Evolutionary conservation across 2,797 vertebrate species (phyloP).

Genomic region (Oreochromis mossambicus): DNA sequence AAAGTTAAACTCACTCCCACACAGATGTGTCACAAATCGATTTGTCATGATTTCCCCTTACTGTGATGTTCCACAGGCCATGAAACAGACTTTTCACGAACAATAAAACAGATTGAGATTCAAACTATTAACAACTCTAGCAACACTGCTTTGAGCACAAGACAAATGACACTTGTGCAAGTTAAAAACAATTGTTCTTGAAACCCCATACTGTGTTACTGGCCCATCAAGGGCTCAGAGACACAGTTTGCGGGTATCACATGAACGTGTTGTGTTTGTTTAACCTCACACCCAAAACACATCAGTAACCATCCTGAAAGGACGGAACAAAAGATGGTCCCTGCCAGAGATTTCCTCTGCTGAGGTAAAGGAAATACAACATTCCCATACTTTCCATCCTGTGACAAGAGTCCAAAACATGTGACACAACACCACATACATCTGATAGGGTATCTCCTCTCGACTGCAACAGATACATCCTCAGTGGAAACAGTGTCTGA

Average conservation of each 20-base stretch:
- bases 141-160: constrained; percentile 2
- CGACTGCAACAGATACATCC: constrained; percentile 62
- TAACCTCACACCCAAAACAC: constrained; percentile 15
- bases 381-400: constrained; percentile 46
- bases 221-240: constrained; percentile 14
- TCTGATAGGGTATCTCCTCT: constrained; percentile 39
- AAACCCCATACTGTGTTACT: neutral
- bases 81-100: constrained; percentile 43
- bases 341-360: constrained; percentile 52
- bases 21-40: neutral
- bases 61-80: neutral
- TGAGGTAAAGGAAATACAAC: constrained; percentile 61
- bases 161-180: constrained; percentile 13
- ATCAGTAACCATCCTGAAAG: constrained; percentile 43
- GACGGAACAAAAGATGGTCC: constrained; percentile 55
- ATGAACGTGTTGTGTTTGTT: constrained; percentile 20
- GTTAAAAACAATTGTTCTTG: constrained; percentile 1
- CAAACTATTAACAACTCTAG: constrained; percentile 29
- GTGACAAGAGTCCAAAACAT: constrained; percentile 22
- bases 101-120: neutral
- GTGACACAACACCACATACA: constrained; percentile 25
- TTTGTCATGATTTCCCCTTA: constrained; percentile 15
- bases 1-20: neutral
- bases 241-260: constrained; percentile 9
- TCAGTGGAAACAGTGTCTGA: constrained; percentile 58